Evolutionary conservation across 2,797 vertebrate species (phyloP).

Genomic region (Phoeniculus purpureus): DNA sequence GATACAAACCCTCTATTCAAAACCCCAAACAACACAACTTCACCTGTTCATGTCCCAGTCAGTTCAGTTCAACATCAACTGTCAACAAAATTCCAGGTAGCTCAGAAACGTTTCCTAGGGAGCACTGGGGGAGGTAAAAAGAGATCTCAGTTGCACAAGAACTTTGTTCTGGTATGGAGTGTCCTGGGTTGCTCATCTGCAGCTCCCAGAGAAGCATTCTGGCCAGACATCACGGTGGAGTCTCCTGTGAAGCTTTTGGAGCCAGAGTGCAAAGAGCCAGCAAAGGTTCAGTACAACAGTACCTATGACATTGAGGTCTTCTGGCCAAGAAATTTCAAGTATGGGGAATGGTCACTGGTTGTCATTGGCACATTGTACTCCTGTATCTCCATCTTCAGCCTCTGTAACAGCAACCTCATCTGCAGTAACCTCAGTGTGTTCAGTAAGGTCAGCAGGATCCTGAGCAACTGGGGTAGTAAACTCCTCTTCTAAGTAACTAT

Average conservation of each 20-base stretch:
- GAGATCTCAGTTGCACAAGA: background rate
- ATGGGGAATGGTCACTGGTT: background rate
- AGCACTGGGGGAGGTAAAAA: accelerated
- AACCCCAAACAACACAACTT: background rate
- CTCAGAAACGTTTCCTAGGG: background rate
- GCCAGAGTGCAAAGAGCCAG: background rate
- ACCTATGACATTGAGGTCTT: background rate
- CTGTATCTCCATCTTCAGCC: background rate
- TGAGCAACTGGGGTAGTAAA: background rate
- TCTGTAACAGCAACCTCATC: background rate
- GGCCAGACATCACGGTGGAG: accelerated
- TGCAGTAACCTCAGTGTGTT: background rate
- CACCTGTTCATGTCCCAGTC: background rate
- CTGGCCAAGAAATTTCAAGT: background rate
- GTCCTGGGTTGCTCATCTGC: accelerated
- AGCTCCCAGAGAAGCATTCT: background rate
- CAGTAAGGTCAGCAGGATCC: background rate
- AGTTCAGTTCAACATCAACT: background rate
- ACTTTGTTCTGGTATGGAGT: background rate
- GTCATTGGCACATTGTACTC: background rate
- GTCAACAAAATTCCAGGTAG: background rate
- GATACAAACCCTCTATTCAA: background rate
- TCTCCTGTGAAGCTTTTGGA: background rate
- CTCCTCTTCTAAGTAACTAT: background rate
- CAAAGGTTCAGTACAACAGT: background rate